A percentile compares a stretch with the other conserved stretches of the same genome.
phyloP scores from a whole-genome alignment of 1,140 invertebrate species.

The Dreissena rostriformis region DNA sequence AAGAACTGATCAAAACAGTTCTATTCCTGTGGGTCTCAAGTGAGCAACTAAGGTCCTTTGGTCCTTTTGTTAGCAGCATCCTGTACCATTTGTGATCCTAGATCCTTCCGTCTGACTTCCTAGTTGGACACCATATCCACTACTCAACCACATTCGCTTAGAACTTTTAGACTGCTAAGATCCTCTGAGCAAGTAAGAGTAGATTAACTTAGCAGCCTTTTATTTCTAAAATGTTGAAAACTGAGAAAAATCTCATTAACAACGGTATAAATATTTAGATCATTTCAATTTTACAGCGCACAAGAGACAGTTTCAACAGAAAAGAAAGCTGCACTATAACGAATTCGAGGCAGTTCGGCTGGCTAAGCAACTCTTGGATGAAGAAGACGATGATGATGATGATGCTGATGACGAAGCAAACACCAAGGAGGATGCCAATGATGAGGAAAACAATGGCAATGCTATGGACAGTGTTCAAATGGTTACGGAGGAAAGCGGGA shows the following conservation, averaged over 20 bases:
- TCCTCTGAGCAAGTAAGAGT: not conserved
- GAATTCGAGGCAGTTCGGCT: conserved; percentile 97
- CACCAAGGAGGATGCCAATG: conserved; percentile 59
- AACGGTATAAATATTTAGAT: not conserved
- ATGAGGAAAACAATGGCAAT: conserved; percentile 14
- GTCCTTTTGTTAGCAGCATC: too few species aligned
- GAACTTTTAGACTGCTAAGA: not conserved
- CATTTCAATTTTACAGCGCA: conserved; percentile 81
- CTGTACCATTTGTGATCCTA: too few species aligned
- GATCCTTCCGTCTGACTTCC: not conserved
- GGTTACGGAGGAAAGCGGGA: too few species aligned
- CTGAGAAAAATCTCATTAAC: not conserved
- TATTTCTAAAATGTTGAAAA: not conserved
- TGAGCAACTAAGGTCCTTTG: too few species aligned
- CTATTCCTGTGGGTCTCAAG: too few species aligned
- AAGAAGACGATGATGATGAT: conserved; percentile 93
- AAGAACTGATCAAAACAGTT: too few species aligned
- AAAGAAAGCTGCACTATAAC: conserved; percentile 98
- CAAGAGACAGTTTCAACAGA: conserved; percentile 91
- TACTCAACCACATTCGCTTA: not conserved
- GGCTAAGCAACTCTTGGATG: conserved; percentile 92
- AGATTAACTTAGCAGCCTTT: too few species aligned
- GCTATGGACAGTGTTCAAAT: conserved; percentile 40
- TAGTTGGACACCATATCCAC: not conserved
- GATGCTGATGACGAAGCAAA: too few species aligned